Percentiles rank a stretch among this genome's conserved stretches.
Conservation (phyloP, 2,888 invertebrate genomes). For the Lobophora halterata region DNA sequence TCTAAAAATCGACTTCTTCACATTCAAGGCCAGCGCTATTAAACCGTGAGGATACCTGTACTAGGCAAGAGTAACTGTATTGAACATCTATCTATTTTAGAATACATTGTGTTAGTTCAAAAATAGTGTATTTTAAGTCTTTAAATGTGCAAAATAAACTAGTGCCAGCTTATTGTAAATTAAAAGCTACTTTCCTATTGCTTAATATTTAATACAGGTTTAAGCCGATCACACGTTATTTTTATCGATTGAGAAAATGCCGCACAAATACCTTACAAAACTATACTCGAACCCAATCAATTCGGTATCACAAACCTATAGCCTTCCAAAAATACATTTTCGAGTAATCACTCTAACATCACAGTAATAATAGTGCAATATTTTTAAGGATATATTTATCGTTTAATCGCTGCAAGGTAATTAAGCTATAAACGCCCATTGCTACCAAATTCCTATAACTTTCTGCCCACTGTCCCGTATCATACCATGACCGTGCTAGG, state of each 20-base stretch:
- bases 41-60: conserved; percentile 31
- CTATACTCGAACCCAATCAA: conserved; percentile 12
- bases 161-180: conserved; percentile 44
- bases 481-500: too few relatives aligned
- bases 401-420: conserved; percentile 7
- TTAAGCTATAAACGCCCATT: conserved; percentile 27
- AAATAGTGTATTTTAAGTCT: conserved; percentile 43
- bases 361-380: conserved; percentile 36
- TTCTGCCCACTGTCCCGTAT: too few relatives aligned
- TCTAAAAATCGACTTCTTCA: too few relatives aligned
- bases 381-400: conserved; percentile 9
- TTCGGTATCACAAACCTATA: conserved; percentile 23
- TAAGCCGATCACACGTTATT: too few relatives aligned
- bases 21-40: too few relatives aligned
- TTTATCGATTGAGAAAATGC: too few relatives aligned
- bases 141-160: conserved; percentile 52
- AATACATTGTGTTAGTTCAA: conserved; percentile 34
- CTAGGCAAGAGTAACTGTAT: conserved; percentile 24
- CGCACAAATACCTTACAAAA: too few relatives aligned
- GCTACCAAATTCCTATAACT: too few relatives aligned
- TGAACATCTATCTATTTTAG: conserved; percentile 14
- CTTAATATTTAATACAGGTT: conserved; percentile 17
- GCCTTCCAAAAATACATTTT: conserved; percentile 50
- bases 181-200: conserved; percentile 15
- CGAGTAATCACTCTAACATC: conserved; percentile 45